Evolutionary conservation across 37 sponge, comb jelly and placozoan species (phyloP), one percentile per base, ranked within the genome.

Genomic region (Halisarca cf. caerulea): DNA sequence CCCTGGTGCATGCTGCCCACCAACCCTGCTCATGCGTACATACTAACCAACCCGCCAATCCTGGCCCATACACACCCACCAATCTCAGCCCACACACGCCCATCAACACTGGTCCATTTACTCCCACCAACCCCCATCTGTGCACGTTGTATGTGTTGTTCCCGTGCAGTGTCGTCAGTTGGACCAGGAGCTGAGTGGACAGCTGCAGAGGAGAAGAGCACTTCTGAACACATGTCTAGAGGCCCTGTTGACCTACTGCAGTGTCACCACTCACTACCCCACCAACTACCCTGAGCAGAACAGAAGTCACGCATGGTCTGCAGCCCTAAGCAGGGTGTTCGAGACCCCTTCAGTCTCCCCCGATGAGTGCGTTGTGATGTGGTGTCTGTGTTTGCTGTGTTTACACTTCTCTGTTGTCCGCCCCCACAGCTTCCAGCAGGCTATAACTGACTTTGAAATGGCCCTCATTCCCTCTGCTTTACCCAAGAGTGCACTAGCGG

Each of bases 181-280:
- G 83, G 93, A 95, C 40, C 88, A 88, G 39, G 96, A 95, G 54
- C 85, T 95, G 41, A 36, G 86, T 2, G 73, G 62, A 7, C 59
- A 89, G 59, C 74, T 95, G 53, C 79, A 77, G 81, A 82, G 82
- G 20, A 66, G 91, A 45, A 80, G 96, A 9, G 39, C 58, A 6
- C 69, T 91, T 0, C 86, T 95, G 58, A 83, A 30, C 66, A 55
- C 32, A 51, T 86, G 88, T 15, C 77, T 95, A 14, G 94, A 91
- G 40, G 89, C 91, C 24, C 82, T 95, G 14, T 72, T 79, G 27
- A 87, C 88, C 41, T 95, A 95, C 71, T 61, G 85, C 42, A 81
- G 79, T 54, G 84, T 95, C 71, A 90, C 89, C 20, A 40, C 85
- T 32, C 93, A 92, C 79, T 89, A 88, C n/a, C 89, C 89, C 40